Conservation (phyloP, 1,140 invertebrate species). For the Hyles vespertilio region DNA sequence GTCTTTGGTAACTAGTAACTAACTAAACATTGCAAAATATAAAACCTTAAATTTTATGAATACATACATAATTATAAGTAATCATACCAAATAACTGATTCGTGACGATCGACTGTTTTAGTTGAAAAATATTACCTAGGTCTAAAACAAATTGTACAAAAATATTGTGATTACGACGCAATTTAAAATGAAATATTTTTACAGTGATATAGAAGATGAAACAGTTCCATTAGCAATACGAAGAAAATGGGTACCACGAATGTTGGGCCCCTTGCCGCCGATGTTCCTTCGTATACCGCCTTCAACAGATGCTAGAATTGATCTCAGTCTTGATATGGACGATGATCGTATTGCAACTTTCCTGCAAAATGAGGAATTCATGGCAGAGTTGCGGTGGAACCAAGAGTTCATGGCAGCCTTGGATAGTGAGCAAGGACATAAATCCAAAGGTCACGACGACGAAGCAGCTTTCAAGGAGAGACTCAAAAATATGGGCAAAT, state of each 20-base stretch:
- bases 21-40: too few relatives aligned
- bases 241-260: constrained; percentile 87
- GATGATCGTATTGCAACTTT: constrained; percentile 92
- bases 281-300: constrained; percentile 84
- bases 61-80: too few relatives aligned
- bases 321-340: constrained; percentile 67
- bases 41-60: too few relatives aligned
- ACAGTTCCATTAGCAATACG: constrained; percentile 57
- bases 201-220: constrained; percentile 58
- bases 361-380: constrained; percentile 95
- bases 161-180: not conserved
- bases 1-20: not conserved
- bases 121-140: not conserved
- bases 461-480: constrained; percentile 89
- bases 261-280: constrained; percentile 87
- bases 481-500: constrained; percentile 91
- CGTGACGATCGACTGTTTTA: not conserved
- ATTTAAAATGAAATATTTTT: constrained; percentile 20
- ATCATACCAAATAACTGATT: too few relatives aligned
- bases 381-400: constrained; percentile 91
- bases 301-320: constrained; percentile 56
- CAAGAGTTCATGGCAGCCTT: constrained; percentile 92
- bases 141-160: not conserved
- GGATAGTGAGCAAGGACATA: constrained; percentile 81
- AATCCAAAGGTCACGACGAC: constrained; percentile 80